Conservation (phyloP, 2,888 invertebrate species). For the Erebia aethiops region DNA sequence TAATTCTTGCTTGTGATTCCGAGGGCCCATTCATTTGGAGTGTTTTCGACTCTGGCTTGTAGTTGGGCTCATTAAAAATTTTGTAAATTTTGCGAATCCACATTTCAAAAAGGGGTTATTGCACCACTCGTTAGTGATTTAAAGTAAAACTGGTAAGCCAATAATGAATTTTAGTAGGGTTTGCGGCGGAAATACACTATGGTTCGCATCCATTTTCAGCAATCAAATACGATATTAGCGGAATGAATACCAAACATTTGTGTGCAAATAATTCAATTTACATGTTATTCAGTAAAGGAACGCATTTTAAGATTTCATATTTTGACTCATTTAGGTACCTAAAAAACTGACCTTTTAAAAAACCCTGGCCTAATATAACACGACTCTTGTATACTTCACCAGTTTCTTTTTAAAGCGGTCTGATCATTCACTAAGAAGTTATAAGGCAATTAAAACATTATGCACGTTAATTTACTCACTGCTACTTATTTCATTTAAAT, state of each 20-base stretch:
- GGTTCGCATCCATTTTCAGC: slow-evolving; percentile 7
- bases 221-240: background rate
- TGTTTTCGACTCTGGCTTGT: slow-evolving; percentile 40
- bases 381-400: too few relatives aligned
- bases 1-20: slow-evolving; percentile 62
- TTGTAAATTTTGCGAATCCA: slow-evolving; percentile 36
- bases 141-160: slow-evolving; percentile 15
- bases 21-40: slow-evolving; percentile 52
- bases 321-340: too few relatives aligned
- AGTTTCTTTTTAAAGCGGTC: too few relatives aligned
- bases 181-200: slow-evolving; percentile 17
- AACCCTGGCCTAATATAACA: too few relatives aligned
- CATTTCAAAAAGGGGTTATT: slow-evolving; percentile 26
- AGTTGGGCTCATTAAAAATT: slow-evolving; percentile 61
- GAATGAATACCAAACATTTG: background rate
- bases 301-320: too few relatives aligned
- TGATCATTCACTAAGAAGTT: too few relatives aligned
- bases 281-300: background rate
- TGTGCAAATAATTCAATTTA: background rate
- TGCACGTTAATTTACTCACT: background rate
- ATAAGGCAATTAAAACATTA: background rate
- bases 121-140: slow-evolving; percentile 10
- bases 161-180: slow-evolving; percentile 10
- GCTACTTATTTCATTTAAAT: too few relatives aligned
- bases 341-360: too few relatives aligned